Evolutionary conservation across 2,113 vertebrate genomes (phyloP), one percentile per base, ranked within the genome.

Genomic region (Mustela nigripes): DNA sequence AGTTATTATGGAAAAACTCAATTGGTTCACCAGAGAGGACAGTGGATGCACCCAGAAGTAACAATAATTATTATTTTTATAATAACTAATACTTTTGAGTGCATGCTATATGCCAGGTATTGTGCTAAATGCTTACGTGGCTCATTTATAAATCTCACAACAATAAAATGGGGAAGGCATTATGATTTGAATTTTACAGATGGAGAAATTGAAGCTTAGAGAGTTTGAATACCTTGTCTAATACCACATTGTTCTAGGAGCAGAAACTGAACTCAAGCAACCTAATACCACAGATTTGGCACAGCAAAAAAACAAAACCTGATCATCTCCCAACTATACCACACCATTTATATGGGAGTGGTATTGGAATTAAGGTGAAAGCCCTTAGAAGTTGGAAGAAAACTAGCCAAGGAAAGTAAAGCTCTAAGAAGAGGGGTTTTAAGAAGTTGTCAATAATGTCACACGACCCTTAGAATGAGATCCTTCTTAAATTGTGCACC

Each of bases 121-220:
- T 26, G 10, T 86, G 21, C 33, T 87, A 93, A 87, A 78, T 22
- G 11, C 56, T 87, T 65, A 79, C 2, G 7, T 80, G 48, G 80
- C 36, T 85, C 74, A 62, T 31, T 88, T 97, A 67, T 97, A 67
- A 79, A 89, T 83, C 31, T 84, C 31, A 80, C 45, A 90, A 73
- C 60, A 48, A 74, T 24, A 31, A 50, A 19, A 42, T 36, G 3
- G 58, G 5, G 31, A 69, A 71, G 26, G 67, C 8, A 69, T 79
- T 36, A 33, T 74, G 45, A 45, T 39, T 74, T 31, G 48, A 56
- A 50, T 78, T 82, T 74, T 76, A 2, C 39, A 76, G 45, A 74
- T 69, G 76, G 33, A n/a, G 45, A 96, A 79, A 82, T 7, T 7
- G 10, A 93, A 22, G 7, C 56, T 82, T 79, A 91, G 26, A 53